These are phyloP conservation scores for Rhynchonycteris naso DNA, from an alignment of 2,797 vertebrate species.

Conservation along the genomic window DNA sequence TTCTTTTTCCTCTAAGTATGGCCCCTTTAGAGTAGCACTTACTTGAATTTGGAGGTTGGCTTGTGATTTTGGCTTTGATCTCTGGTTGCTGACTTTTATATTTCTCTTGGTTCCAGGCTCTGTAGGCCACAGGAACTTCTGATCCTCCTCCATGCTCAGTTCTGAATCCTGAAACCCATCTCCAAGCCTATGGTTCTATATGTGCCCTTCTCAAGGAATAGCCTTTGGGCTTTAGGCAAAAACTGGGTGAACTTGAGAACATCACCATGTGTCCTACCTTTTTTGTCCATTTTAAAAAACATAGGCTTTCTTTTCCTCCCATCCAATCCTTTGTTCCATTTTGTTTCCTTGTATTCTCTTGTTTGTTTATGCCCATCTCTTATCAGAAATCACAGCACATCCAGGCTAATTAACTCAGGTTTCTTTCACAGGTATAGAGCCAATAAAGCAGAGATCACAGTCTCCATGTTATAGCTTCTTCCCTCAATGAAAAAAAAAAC, in stretches of 20 bases:
- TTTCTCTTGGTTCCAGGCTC: not conserved
- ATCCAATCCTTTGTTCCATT: not conserved
- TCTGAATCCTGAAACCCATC: not conserved
- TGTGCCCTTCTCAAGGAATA: not conserved
- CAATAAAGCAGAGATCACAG: not conserved
- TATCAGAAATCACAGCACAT: not conserved
- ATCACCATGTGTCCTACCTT: not conserved
- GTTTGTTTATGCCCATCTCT: not conserved
- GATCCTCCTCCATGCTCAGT: not conserved
- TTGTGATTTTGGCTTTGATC: not conserved
- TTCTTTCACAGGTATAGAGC: not conserved
- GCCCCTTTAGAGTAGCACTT: not conserved
- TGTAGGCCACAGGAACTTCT: not conserved
- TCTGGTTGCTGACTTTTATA: not conserved
- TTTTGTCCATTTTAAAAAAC: constrained; percentile 37
- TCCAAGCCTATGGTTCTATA: not conserved
- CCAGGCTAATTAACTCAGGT: not conserved
- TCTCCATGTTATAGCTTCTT: not conserved
- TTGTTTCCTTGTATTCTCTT: constrained; percentile 50
- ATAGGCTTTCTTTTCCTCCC: not conserved
- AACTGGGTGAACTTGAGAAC: not conserved
- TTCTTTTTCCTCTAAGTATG: not conserved
- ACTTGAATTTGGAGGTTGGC: not conserved
- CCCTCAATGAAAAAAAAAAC: constrained; percentile 20
- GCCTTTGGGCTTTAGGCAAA: not conserved